phyloP scores from a whole-genome alignment of 2,113 vertebrate species.

The Struthidea cinerea region DNA sequence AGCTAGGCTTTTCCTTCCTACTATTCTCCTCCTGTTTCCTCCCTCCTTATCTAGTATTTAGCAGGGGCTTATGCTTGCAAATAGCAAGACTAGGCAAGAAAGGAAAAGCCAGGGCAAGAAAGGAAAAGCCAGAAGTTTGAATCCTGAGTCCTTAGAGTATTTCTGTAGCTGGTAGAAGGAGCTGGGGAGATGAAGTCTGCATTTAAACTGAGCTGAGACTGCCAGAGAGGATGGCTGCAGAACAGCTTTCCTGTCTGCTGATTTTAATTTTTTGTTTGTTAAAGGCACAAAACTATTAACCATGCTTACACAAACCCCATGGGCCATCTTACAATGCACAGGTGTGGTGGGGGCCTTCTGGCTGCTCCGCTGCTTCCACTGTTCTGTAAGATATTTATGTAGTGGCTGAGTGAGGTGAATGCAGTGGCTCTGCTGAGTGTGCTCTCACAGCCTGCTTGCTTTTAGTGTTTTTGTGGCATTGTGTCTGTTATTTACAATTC shows the following conservation, averaged over 20 bases:
- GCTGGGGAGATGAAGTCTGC: background rate
- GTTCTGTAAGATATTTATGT: background rate
- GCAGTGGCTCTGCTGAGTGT: background rate
- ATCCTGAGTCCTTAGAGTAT: background rate
- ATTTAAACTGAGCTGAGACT: background rate
- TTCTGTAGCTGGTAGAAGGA: background rate
- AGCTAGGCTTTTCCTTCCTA: background rate
- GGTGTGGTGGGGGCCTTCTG: background rate
- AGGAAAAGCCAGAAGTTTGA: background rate
- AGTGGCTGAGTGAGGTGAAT: background rate
- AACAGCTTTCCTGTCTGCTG: background rate
- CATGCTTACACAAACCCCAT: background rate
- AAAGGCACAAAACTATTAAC: background rate
- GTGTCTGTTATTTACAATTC: background rate
- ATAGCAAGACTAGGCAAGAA: background rate
- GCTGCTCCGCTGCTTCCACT: background rate
- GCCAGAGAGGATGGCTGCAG: accelerated
- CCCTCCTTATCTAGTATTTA: background rate
- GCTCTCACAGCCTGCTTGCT: background rate
- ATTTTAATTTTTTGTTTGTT: background rate
- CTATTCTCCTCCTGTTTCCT: background rate
- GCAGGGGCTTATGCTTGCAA: background rate
- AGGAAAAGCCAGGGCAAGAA: background rate
- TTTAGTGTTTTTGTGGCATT: background rate
- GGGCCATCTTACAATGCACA: background rate